Percentiles rank a stretch among this genome's conserved stretches.
phyloP scores from a whole-genome alignment of 2,797 vertebrate genomes.

The Brachyalestes nurse region DNA sequence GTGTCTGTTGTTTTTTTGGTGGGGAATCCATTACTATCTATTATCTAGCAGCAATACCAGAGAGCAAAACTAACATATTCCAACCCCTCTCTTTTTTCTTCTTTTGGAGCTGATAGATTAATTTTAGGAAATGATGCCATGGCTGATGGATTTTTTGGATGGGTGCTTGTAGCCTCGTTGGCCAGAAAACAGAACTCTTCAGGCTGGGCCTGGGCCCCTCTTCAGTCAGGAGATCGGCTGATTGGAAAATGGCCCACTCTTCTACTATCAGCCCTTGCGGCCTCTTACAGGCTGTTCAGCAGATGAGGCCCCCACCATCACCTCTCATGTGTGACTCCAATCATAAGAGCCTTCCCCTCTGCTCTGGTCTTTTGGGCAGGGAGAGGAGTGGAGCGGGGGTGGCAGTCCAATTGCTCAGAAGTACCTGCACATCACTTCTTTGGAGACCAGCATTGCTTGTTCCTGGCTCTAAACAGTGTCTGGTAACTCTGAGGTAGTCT shows the following conservation, averaged over 20 bases:
- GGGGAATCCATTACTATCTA: neutral
- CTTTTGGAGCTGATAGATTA: slow-evolving; percentile 3
- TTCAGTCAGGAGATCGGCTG: slow-evolving; percentile 50
- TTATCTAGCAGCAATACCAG: no score
- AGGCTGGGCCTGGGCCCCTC: slow-evolving; percentile 36
- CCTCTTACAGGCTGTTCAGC: slow-evolving; percentile 44
- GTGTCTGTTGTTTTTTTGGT: no score
- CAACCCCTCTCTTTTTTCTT: neutral
- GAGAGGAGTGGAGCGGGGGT: neutral
- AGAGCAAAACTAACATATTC: neutral
- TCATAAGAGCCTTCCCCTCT: slow-evolving; percentile 50
- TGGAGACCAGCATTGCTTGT: slow-evolving; percentile 14
- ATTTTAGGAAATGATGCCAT: neutral
- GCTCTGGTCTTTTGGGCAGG: slow-evolving; percentile 16
- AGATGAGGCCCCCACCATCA: slow-evolving; percentile 50
- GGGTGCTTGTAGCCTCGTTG: slow-evolving; percentile 29
- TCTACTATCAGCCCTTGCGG: slow-evolving; percentile 47
- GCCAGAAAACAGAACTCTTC: slow-evolving; percentile 42
- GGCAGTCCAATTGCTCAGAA: slow-evolving; percentile 22
- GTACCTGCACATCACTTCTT: slow-evolving; percentile 21
- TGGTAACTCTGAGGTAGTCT: slow-evolving; percentile 1
- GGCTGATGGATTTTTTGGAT: slow-evolving; percentile 29
- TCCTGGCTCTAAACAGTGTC: slow-evolving; percentile 30
- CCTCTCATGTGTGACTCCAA: slow-evolving; percentile 56
- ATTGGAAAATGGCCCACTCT: slow-evolving; percentile 60